phyloP scores from a whole-genome alignment of 2,797 vertebrate genomes.

The Halcyon badia region DNA sequence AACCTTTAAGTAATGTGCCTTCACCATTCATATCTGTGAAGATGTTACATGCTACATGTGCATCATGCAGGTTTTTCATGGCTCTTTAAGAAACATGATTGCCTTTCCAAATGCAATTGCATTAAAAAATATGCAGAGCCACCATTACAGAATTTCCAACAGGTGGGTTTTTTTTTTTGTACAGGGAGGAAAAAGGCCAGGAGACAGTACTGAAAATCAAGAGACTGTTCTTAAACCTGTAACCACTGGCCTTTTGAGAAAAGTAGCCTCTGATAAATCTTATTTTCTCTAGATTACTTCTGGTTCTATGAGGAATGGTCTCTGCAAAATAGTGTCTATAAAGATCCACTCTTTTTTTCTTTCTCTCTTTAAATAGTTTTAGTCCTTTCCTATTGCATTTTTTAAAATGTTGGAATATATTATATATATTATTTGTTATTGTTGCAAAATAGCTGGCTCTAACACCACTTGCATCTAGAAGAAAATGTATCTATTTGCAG shows the following conservation, averaged over 20 bases:
- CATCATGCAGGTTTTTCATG: not conserved
- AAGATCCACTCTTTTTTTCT: not conserved
- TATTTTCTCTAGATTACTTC: not conserved
- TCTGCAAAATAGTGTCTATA: not conserved
- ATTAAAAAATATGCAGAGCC: not conserved
- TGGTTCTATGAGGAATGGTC: constrained; percentile 15
- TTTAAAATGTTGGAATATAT: constrained; percentile 34
- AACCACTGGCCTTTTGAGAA: constrained; percentile 10
- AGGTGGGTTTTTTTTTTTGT: not conserved
- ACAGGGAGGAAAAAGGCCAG: not conserved
- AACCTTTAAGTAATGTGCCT: not conserved
- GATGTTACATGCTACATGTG: not conserved
- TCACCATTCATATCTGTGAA: not conserved
- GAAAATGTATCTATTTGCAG: constrained; percentile 65
- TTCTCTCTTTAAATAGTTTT: constrained; percentile 20
- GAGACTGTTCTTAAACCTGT: constrained; percentile 15
- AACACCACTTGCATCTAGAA: constrained; percentile 55
- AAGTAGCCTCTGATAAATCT: constrained; percentile 14
- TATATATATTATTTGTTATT: constrained; percentile 31
- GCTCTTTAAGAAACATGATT: not conserved
- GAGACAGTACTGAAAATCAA: constrained; percentile 12
- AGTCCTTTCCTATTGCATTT: constrained; percentile 35
- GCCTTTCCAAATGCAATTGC: not conserved
- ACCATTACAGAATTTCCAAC: not conserved
- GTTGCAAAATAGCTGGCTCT: constrained; percentile 54